Evolutionary conservation across 2,888 invertebrate species (phyloP), one percentile per base, ranked within the genome.

Genomic region (Trichacis sp.): DNA sequence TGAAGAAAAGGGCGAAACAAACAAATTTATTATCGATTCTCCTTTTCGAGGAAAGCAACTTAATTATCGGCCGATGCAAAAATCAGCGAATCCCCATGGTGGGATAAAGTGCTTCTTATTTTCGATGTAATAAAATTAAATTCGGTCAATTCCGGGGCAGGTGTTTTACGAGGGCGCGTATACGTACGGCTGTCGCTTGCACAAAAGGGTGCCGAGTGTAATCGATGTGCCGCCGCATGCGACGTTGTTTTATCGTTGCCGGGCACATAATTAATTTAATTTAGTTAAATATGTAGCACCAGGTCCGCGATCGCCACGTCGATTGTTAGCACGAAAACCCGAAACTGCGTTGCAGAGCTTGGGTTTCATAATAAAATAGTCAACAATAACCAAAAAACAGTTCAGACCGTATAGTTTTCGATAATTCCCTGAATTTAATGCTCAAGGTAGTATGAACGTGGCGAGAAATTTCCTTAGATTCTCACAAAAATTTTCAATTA

Each of bases 241-340:
- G 78, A 80, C 76, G 78, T 78, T 77, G 78, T 82, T 82, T 83
- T 82, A 80, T 79, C 83, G 79, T 78, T 83, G 83, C 81, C 83
- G 82, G 84, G 83, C 82, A 82, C 81, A 79, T 84, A 82, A 84
- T 84, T 84, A 83, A 84, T 84, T 83, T 82, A 84, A 84, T 84
- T 84, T 82, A 79, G 80, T 80, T 81, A 81, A 81, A 82, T 82
- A 82, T 77, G 73, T 71, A 74, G 74, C 63, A 63, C 69, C 72
- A 70, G 73, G 73, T 64, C 71, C 72, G 72, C 78, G 80, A 80
- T 81, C 75, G 74, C 74, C 68, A 70, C 71, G 74, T 75, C 77
- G 81, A 81, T 81, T 81, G 76, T 79, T 79, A 75, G 81, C 81
- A 80, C 79, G 80, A 77, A 79, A 80, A 77, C 80, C 73, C n/a